Percentiles rank a stretch among this genome's conserved stretches.
Conservation (phyloP, 1,140 invertebrate genomes). For the Maconellicoccus hirsutus region DNA sequence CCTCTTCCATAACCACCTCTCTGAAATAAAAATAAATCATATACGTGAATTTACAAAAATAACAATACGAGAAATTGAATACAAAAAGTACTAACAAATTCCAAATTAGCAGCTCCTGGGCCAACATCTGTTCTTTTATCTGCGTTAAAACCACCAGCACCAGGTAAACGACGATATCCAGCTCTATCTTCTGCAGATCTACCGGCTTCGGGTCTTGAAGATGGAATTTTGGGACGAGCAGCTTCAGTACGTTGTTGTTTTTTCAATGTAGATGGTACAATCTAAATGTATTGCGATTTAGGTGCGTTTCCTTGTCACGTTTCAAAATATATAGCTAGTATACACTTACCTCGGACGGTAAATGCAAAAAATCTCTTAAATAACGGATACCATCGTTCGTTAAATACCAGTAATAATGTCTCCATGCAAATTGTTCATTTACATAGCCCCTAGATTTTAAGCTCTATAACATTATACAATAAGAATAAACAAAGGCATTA, state of each 20-base stretch:
- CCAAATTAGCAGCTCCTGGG: constrained; percentile 71
- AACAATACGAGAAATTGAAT: too few species aligned
- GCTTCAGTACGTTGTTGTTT: constrained; percentile 67
- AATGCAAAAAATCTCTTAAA: constrained; percentile 83
- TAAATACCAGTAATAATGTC: constrained; percentile 98
- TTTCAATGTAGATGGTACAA: constrained; percentile 94
- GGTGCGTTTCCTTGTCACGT: too few species aligned
- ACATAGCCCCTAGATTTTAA: constrained; percentile 92
- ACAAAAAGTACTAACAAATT: constrained; percentile 62
- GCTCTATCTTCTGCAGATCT: constrained; percentile 56
- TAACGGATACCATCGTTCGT: constrained; percentile 98
- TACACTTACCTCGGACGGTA: constrained; percentile 74
- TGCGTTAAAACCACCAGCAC: constrained; percentile 39
- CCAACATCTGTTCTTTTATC: constrained; percentile 94
- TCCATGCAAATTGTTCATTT: constrained; percentile 98
- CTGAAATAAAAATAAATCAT: too few species aligned
- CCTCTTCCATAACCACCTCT: constrained; percentile 23
- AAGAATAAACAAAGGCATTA: too few species aligned
- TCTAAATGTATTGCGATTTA: constrained; percentile 39
- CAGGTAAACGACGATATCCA: constrained; percentile 63
- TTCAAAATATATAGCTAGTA: too few species aligned
- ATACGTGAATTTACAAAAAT: too few species aligned
- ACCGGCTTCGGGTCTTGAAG: constrained; percentile 45
- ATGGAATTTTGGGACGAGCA: constrained; percentile 57
- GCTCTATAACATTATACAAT: constrained; percentile 51